Conservation (phyloP, 2,888 invertebrate genomes). For the Eucera pruinosa region DNA sequence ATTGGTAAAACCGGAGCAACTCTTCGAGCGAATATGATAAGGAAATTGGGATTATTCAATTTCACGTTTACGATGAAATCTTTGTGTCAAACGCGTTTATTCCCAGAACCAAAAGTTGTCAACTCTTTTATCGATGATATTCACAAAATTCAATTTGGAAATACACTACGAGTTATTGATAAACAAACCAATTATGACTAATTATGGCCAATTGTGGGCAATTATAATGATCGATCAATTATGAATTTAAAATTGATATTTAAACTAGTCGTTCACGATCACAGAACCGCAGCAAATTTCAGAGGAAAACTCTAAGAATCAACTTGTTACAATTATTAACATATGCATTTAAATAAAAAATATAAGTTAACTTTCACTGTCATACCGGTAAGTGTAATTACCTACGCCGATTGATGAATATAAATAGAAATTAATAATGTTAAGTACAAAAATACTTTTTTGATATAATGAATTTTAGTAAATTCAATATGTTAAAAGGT, state of each 20-base stretch:
- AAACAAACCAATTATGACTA: neutral
- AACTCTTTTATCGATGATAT: constrained; percentile 19
- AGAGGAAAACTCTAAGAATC: no score
- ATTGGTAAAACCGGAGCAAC: constrained; percentile 31
- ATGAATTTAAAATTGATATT: neutral
- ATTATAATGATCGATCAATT: no score
- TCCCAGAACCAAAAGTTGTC: constrained; percentile 31
- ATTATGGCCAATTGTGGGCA: no score
- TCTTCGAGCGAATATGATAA: constrained; percentile 19
- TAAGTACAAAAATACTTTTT: neutral
- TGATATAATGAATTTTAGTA: neutral
- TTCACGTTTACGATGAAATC: constrained; percentile 43
- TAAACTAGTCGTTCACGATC: no score
- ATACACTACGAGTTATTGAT: neutral
- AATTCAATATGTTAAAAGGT: neutral
- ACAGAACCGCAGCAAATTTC: no score
- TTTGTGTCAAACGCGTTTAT: constrained; percentile 37
- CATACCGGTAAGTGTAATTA: neutral
- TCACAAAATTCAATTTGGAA: neutral
- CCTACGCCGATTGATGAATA: neutral
- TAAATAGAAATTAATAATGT: neutral
- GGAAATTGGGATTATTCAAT: constrained; percentile 46
- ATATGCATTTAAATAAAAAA: neutral
- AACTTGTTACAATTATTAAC: neutral
- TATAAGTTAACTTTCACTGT: neutral